phyloP scores from a whole-genome alignment of 1,140 invertebrate species.

The Drosophila tristis region DNA sequence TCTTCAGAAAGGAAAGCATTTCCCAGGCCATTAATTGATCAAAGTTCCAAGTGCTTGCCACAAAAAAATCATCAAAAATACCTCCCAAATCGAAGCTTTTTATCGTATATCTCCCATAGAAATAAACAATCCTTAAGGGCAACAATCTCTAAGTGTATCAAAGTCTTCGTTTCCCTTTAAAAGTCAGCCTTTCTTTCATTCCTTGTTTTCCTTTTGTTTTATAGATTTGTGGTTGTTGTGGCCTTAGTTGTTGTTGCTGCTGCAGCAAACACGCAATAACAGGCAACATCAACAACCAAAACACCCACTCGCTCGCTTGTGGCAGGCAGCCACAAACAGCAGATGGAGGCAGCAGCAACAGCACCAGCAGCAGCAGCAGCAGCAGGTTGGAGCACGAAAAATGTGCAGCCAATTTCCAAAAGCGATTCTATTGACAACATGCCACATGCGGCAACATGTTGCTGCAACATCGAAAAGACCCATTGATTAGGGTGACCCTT shows the following conservation, averaged over 20 bases:
- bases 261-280: constrained; percentile 65
- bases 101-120: too few relatives aligned
- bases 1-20: too few relatives aligned
- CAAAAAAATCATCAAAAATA: too few relatives aligned
- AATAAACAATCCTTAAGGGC: not conserved
- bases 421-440: constrained; percentile 64
- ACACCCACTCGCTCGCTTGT: constrained; percentile 47
- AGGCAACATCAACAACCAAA: constrained; percentile 47
- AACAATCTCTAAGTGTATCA: too few relatives aligned
- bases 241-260: constrained; percentile 47
- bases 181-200: too few relatives aligned
- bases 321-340: constrained; percentile 30
- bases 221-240: too few relatives aligned
- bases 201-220: too few relatives aligned
- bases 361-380: constrained; percentile 1
- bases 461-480: constrained; percentile 56
- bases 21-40: too few relatives aligned
- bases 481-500: constrained; percentile 80
- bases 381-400: constrained; percentile 29
- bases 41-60: too few relatives aligned
- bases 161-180: too few relatives aligned
- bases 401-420: constrained; percentile 69
- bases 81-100: too few relatives aligned
- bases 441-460: constrained; percentile 50
- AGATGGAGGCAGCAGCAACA: constrained; percentile 3